A percentile compares a stretch with the other conserved stretches of the same genome.
These are phyloP conservation scores for Macropus fuliginosus DNA, from an alignment of 2,797 vertebrate species.

Conservation along the genomic window DNA sequence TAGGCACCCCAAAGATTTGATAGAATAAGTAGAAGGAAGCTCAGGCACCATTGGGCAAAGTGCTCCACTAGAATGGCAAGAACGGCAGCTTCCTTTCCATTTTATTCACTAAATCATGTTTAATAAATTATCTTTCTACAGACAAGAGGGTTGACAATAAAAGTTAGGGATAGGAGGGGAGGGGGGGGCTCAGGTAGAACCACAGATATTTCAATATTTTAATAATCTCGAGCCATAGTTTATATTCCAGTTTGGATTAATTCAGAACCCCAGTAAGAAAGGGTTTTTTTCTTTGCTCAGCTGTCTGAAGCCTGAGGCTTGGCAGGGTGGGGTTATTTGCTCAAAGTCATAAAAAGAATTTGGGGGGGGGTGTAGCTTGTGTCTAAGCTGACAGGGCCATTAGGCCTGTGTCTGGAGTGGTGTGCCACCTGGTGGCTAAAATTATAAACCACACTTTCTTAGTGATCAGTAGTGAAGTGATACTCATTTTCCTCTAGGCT, in stretches of 20 bases:
- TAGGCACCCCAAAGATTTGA: background rate
- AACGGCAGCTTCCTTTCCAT: background rate
- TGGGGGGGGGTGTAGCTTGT: background rate
- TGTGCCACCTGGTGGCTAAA: background rate
- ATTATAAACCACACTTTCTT: background rate
- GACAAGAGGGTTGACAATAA: background rate
- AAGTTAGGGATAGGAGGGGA: no score
- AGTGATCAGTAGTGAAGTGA: background rate
- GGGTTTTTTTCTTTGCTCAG: background rate
- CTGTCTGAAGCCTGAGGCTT: background rate
- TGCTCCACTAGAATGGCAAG: background rate
- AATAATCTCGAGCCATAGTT: background rate
- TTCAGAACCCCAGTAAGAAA: background rate
- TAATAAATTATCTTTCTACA: background rate
- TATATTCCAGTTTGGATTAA: background rate
- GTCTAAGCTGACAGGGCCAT: background rate
- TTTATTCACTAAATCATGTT: background rate
- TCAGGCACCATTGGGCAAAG: background rate
- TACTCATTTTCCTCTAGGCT: no score
- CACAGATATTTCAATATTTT: background rate
- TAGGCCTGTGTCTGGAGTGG: background rate
- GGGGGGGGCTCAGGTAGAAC: background rate
- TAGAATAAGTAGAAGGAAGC: background rate
- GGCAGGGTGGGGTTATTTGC: background rate
- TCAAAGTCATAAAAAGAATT: background rate